Evolutionary conservation across 2,797 vertebrate genomes (phyloP), one percentile per base, ranked within the genome.

Genomic region (Takifugu ocellatus): DNA sequence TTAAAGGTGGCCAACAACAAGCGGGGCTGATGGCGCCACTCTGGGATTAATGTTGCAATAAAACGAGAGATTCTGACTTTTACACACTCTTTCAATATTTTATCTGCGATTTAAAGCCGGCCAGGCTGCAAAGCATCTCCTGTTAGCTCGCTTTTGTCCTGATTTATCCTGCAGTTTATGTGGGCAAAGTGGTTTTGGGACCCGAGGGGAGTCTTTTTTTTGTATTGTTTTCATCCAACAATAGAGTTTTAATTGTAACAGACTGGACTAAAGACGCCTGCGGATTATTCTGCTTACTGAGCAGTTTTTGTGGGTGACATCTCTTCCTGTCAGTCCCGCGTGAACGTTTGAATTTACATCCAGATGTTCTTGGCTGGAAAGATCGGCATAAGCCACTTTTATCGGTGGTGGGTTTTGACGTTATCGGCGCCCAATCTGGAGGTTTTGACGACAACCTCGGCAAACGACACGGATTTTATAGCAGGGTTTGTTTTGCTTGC

Each of bases 11-110:
- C 50, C 57, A 25, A 45, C 63, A 70, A 70, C 8, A 5, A 77
- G 49, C 29, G 25, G 36, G 54, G 56, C 50, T 56, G 66, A 80
- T 61, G 46, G 57, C 61, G 51, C 54, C 50, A 47, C 64, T 25
- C 36, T 75, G 75, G 74, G 72, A 66, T 77, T 77, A 72, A 80
- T 79, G 68, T 63, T 56, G 60, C 66, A 63, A 25, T 74, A 56
- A 79, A 75, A 73, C 5, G 27, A 26, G 58, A 58, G 29, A 69
- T 74, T 71, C 46, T 51, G 42, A 68, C 65, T 65, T 77, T 81
- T 61, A 78, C 47, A 47, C 67, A 61, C 51, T 75, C 45, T 51
- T 71, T 60, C 63, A 26, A 43, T 33, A 69, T 74, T 61, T 53
- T 45, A 57, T 66, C 42, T 73, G 51, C 74, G 55, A 70, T 61